phyloP scores from a whole-genome alignment of 1,140 invertebrate genomes.

The Diachasmimorpha longicaudata region DNA sequence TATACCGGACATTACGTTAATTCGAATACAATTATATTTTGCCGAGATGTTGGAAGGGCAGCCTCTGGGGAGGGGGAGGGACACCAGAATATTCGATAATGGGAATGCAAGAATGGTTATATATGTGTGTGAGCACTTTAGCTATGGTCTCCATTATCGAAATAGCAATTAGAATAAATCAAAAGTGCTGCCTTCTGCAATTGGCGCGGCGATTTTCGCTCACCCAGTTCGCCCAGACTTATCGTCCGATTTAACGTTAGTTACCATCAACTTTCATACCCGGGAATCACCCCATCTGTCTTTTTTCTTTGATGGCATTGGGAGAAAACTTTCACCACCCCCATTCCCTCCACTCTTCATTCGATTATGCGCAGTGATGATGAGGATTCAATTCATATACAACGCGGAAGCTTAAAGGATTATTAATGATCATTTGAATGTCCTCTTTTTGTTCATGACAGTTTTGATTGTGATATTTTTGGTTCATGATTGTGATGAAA shows the following conservation, averaged over 20 bases:
- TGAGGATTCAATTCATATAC: too few species aligned
- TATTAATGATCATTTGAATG: too few species aligned
- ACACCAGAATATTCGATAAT: slow-evolving; percentile 55
- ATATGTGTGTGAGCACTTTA: slow-evolving; percentile 24
- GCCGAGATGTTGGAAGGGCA: neutral
- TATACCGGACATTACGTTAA: slow-evolving; percentile 52
- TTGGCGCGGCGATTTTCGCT: slow-evolving; percentile 41
- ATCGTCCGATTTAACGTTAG: slow-evolving; percentile 30
- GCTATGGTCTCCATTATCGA: slow-evolving; percentile 55
- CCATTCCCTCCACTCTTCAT: neutral
- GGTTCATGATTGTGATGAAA: too few species aligned
- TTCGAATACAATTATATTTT: slow-evolving; percentile 59
- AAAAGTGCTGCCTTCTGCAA: slow-evolving; percentile 49
- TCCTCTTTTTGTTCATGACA: too few species aligned
- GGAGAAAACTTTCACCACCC: neutral
- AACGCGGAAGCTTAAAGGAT: too few species aligned
- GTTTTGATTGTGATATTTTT: too few species aligned
- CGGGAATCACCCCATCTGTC: neutral
- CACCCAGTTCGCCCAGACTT: slow-evolving; percentile 36
- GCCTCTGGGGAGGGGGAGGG: too few species aligned
- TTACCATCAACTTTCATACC: slow-evolving; percentile 18
- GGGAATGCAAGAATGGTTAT: slow-evolving; percentile 56
- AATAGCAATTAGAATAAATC: slow-evolving; percentile 64
- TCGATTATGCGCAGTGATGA: neutral
- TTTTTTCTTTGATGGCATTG: neutral